Base-by-base conservation (phyloP, 2,113 vertebrate genomes). In the Seriola quinqueradiata region DNA sequence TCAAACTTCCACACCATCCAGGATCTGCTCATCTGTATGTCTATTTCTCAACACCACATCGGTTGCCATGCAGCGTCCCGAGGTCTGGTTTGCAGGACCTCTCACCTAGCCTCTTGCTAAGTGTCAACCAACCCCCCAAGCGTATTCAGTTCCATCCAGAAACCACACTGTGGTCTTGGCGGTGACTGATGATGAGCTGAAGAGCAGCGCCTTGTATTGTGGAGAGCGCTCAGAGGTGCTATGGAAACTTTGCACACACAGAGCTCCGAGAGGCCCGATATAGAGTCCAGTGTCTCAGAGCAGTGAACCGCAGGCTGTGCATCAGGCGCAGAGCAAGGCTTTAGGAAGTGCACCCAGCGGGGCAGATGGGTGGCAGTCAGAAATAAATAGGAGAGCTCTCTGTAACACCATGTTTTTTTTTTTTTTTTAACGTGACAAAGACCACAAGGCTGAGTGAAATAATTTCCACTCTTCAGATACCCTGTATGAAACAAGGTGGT, bases 81-180 rank as follows among this genome's bases (percentile, higher is more conserved):
- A 69, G 38, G 38, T 55, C 78, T 16, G 34, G 25, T 52, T 58
- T 77, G 78, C 70, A 89, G 79, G 83, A 89, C 89, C 78, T 89
- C 60, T 87, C 73, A 80, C 82, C 81, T 61, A 86, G 54, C 77
- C 71, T 25, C 7, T 64, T 67, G 55, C 54, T 67, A 42, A 76
- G 87, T 63, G 68, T 90, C 60, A 89, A 80, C 52, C 74, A 75
- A 59, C 44, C 77, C 64, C 72, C 58, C 9, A 42, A 23, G 84
- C 79, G 68, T 73, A 83, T 81, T 92, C 89, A 72, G 94, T 85
- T 93, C 87, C 96, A 96, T 96, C 96, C 96, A 95, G 90, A 94
- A 95, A 94, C 95, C 95, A 67, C 96, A 93, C 73, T 91, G 94
- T 82, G 93, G 94, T 95, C 95, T 94, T 81, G 67, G 84, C 65